These are phyloP conservation scores for Molorchus minor DNA, from an alignment of 2,888 invertebrate genomes.

Conservation along the genomic window DNA sequence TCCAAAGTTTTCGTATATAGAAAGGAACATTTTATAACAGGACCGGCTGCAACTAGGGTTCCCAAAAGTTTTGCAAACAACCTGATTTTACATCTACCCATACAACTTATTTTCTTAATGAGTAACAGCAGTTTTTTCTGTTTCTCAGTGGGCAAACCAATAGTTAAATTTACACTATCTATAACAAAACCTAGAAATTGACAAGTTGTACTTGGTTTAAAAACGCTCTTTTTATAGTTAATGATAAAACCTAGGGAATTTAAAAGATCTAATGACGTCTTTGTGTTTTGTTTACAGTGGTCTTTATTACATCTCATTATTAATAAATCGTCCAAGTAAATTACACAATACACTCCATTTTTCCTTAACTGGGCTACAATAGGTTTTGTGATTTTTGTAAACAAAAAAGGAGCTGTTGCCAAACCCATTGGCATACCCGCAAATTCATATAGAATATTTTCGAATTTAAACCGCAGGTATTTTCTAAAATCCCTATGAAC, in stretches of 20 bases:
- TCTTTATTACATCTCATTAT: constrained; percentile 18
- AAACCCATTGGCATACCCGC: constrained; percentile 43
- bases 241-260: constrained; percentile 14
- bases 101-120: background rate
- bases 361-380: constrained; percentile 27
- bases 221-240: constrained; percentile 11
- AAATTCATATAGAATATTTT: constrained; percentile 39
- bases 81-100: background rate
- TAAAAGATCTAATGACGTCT: background rate
- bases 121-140: background rate
- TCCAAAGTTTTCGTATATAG: constrained; percentile 29
- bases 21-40: constrained; percentile 13
- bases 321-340: constrained; percentile 38
- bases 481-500: constrained; percentile 37
- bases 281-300: constrained; percentile 1
- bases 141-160: constrained; percentile 16
- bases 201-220: constrained; percentile 9
- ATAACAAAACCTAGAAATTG: constrained; percentile 16
- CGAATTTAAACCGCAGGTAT: constrained; percentile 38
- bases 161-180: background rate
- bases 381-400: constrained; percentile 45
- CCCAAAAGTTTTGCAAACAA: constrained; percentile 20
- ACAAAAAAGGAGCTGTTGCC: constrained; percentile 38
- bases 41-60: constrained; percentile 19
- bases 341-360: constrained; percentile 28